These are phyloP conservation scores for Peribatodes rhomboidaria DNA, from an alignment of 2,888 invertebrate species.

Conservation along the genomic window DNA sequence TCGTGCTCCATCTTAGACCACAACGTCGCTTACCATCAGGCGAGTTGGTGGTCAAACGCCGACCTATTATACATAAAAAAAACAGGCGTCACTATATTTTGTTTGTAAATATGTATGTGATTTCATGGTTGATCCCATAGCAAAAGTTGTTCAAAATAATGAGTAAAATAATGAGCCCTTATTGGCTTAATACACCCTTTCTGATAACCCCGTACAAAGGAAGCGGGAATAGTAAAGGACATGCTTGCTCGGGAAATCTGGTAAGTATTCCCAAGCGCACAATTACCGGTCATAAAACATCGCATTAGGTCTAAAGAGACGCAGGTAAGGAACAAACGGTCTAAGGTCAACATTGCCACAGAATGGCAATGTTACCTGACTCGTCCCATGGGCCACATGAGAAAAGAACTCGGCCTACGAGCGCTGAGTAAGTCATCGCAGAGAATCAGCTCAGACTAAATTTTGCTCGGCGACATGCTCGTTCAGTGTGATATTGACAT, in stretches of 20 bases:
- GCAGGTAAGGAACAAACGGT: constrained; percentile 20
- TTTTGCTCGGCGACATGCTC: neutral
- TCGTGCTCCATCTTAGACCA: no score
- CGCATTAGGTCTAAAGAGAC: constrained; percentile 9
- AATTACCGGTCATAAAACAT: constrained; percentile 21
- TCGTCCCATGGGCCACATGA: constrained; percentile 20
- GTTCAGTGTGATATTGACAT: neutral
- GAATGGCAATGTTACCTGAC: constrained; percentile 5
- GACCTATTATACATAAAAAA: no score
- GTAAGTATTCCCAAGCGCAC: constrained; percentile 11
- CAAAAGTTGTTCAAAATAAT: no score
- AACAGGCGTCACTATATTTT: no score
- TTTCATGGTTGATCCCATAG: no score
- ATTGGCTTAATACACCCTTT: no score
- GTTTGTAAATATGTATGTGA: no score
- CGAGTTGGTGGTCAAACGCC: no score
- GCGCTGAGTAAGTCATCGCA: neutral
- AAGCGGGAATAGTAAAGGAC: neutral
- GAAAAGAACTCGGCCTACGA: constrained; percentile 14
- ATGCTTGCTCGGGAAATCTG: constrained; percentile 5
- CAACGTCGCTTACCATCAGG: no score
- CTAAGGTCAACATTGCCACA: constrained; percentile 27
- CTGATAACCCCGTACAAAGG: neutral
- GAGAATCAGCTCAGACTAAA: neutral
- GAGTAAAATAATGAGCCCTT: no score